Conservation (phyloP, 2,797 vertebrate species). For the Spinus olivaceus region DNA sequence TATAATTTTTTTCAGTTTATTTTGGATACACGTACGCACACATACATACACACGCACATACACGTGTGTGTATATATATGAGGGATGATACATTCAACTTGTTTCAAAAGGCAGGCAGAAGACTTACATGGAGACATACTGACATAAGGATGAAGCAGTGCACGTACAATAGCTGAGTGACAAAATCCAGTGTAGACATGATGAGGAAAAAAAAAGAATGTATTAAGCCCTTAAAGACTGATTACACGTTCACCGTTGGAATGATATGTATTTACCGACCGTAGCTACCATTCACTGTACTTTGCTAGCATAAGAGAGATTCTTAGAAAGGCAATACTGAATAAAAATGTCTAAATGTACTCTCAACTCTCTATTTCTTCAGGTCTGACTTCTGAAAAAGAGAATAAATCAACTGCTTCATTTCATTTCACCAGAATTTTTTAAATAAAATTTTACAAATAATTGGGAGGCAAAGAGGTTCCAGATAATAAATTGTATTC, state of each 20-base stretch:
- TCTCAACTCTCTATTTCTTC: not conserved
- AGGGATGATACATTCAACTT: not conserved
- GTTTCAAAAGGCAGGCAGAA: conserved; percentile 3
- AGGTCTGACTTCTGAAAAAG: not conserved
- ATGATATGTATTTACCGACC: not conserved
- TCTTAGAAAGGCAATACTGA: not conserved
- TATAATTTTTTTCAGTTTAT: not conserved
- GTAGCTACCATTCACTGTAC: not conserved
- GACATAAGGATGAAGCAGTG: not conserved
- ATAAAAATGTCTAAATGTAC: not conserved
- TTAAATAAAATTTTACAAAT: not conserved
- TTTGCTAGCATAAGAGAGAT: not conserved
- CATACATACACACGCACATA: not conserved
- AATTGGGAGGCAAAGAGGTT: not conserved
- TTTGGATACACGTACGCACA: not conserved
- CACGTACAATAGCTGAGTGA: conserved; percentile 18
- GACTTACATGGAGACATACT: conserved; percentile 13
- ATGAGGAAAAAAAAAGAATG: not conserved
- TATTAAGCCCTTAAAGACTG: conserved; percentile 4
- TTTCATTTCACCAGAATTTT: conserved; percentile 2
- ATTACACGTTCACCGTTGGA: not conserved
- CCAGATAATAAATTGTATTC: not conserved
- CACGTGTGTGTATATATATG: not conserved
- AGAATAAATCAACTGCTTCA: not conserved
- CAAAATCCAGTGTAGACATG: conserved; percentile 2